phyloP scores from a whole-genome alignment of 2,113 vertebrate genomes.

The Paramisgurnus dabryanus region DNA sequence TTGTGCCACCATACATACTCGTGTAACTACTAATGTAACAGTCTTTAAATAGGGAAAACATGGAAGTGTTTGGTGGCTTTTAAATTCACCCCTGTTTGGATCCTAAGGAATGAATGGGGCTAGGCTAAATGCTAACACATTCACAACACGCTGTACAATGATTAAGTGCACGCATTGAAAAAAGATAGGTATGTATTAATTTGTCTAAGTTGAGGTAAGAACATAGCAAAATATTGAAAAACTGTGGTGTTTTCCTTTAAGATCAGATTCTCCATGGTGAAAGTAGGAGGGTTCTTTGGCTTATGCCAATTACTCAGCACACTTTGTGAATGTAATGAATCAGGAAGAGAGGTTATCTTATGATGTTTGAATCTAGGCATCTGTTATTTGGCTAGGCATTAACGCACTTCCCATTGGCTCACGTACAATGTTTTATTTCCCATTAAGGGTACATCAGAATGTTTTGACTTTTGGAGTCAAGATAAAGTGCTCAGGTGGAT shows the following conservation, averaged over 20 bases:
- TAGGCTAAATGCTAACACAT: no score
- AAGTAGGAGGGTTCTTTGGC: not conserved
- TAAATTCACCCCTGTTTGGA: no score
- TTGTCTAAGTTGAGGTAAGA: no score
- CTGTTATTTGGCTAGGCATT: slow-evolving; percentile 29
- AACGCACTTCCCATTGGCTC: slow-evolving; percentile 23
- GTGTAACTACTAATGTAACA: no score
- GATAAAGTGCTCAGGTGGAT: slow-evolving; percentile 11
- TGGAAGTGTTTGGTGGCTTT: no score
- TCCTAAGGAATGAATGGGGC: no score
- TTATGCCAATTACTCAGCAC: slow-evolving; percentile 18
- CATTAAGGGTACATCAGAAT: slow-evolving; percentile 12
- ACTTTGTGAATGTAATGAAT: slow-evolving; percentile 34
- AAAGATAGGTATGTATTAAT: no score
- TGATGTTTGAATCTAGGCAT: slow-evolving; percentile 25
- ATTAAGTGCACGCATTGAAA: no score
- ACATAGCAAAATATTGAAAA: no score
- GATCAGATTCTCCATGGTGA: not conserved
- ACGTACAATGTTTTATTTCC: slow-evolving; percentile 1
- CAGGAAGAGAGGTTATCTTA: slow-evolving; percentile 31
- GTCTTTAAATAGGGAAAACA: no score
- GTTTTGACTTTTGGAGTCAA: not conserved
- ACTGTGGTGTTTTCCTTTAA: not conserved
- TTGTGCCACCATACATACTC: no score
- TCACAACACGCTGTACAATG: no score